Evolutionary conservation across 2,888 invertebrate species (phyloP).

Genomic region (Lithophane socia): DNA sequence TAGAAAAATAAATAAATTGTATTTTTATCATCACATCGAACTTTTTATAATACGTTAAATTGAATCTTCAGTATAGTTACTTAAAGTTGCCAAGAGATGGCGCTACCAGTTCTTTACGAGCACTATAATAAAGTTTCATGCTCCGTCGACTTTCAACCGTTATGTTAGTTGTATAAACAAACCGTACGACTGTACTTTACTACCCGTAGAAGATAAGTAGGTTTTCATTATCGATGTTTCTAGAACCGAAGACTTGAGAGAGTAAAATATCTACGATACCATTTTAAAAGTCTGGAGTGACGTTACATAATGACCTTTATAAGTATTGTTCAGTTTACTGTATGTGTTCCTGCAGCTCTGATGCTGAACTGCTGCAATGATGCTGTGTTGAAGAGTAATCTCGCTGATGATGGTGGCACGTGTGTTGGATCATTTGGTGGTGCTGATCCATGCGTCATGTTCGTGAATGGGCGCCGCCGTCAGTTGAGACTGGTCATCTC

Average conservation of each 20-base stretch:
- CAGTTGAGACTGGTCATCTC: no score
- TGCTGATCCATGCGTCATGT: no score
- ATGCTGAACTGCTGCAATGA: not conserved
- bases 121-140: constrained; percentile 18
- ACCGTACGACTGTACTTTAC: not conserved
- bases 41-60: not conserved
- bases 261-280: not conserved
- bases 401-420: no score
- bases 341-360: not conserved
- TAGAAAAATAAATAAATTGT: not conserved
- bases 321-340: not conserved
- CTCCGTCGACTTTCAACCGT: constrained; percentile 14
- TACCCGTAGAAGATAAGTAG: not conserved
- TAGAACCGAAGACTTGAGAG: not conserved
- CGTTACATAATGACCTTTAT: not conserved
- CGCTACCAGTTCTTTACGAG: constrained; percentile 45
- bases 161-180: not conserved
- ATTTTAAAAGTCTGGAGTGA: not conserved
- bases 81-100: constrained; percentile 54
- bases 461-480: no score
- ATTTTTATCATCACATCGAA: not conserved
- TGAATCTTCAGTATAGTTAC: not conserved
- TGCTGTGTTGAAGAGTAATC: no score
- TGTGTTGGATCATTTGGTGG: no score
- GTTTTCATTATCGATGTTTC: not conserved